Evolutionary conservation across 2,888 invertebrate species (phyloP).

Genomic region (Campaea margaritaria): DNA sequence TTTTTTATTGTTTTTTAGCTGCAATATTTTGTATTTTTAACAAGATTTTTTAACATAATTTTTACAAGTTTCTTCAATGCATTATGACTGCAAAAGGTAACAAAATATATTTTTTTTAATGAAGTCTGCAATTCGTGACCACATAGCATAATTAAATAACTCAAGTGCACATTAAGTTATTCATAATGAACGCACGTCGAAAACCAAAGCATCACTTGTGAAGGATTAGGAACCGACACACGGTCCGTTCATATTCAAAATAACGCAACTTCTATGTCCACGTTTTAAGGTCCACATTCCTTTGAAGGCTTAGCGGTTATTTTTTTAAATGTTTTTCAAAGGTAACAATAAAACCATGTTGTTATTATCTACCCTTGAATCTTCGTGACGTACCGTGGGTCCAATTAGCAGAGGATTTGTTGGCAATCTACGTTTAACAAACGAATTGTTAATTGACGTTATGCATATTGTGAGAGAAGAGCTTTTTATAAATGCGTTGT

Average conservation of each 20-base stretch:
- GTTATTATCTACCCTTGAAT: conserved; percentile 28
- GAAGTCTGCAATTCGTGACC: too few species aligned
- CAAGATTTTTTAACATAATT: too few species aligned
- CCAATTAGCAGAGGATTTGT: conserved; percentile 45
- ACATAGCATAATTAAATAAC: background rate
- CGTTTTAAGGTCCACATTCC: background rate
- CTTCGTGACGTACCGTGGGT: conserved; percentile 25
- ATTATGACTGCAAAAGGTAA: too few species aligned
- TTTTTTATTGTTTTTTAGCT: too few species aligned
- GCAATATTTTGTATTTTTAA: too few species aligned
- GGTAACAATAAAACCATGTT: conserved; percentile 19
- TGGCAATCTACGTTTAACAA: conserved; percentile 38
- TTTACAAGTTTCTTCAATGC: too few species aligned
- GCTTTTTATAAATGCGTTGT: too few species aligned
- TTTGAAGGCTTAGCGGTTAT: background rate
- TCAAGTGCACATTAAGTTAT: background rate
- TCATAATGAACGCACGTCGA: background rate
- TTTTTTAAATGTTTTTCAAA: conserved; percentile 21
- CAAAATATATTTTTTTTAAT: too few species aligned
- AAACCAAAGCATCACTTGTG: conserved; percentile 8
- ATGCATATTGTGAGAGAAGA: conserved; percentile 11
- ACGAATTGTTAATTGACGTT: conserved; percentile 23
- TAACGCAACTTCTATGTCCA: conserved; percentile 9
- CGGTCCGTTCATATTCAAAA: background rate
- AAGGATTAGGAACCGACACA: conserved; percentile 21